Evolutionary conservation across 2,888 invertebrate genomes (phyloP).

Genomic region (Nebria salina): DNA sequence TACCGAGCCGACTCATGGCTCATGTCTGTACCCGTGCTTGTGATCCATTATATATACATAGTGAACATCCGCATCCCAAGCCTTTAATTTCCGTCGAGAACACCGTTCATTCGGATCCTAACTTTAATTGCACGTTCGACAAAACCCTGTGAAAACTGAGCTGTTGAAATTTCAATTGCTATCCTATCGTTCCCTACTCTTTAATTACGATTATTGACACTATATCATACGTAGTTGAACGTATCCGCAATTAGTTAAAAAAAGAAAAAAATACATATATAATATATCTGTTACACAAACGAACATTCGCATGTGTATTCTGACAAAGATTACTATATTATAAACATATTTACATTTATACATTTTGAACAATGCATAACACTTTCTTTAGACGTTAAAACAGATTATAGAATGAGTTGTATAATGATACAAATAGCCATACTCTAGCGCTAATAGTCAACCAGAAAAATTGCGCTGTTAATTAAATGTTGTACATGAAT

Average conservation of each 20-base stretch:
- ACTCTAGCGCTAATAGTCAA: too few relatives aligned
- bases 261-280: not conserved
- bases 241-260: not conserved
- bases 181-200: slow-evolving; percentile 25
- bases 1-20: not conserved
- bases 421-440: too few relatives aligned
- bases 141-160: slow-evolving; percentile 55
- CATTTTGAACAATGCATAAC: too few relatives aligned
- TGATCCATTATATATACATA: not conserved
- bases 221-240: not conserved
- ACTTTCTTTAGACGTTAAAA: too few relatives aligned
- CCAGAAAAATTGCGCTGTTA: too few relatives aligned
- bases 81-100: slow-evolving; percentile 57
- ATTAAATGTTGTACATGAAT: too few relatives aligned
- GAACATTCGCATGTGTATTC: not conserved
- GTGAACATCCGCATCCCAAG: slow-evolving; percentile 47
- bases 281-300: not conserved
- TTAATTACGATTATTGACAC: not conserved
- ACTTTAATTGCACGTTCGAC: slow-evolving; percentile 54
- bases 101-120: slow-evolving; percentile 54
- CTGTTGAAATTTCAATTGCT: slow-evolving; percentile 53
- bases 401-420: too few relatives aligned
- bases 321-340: too few relatives aligned
- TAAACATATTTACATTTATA: too few relatives aligned
- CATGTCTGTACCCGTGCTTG: not conserved